phyloP scores from a whole-genome alignment of 2,888 invertebrate species.

The Drosophila mercatorum region DNA sequence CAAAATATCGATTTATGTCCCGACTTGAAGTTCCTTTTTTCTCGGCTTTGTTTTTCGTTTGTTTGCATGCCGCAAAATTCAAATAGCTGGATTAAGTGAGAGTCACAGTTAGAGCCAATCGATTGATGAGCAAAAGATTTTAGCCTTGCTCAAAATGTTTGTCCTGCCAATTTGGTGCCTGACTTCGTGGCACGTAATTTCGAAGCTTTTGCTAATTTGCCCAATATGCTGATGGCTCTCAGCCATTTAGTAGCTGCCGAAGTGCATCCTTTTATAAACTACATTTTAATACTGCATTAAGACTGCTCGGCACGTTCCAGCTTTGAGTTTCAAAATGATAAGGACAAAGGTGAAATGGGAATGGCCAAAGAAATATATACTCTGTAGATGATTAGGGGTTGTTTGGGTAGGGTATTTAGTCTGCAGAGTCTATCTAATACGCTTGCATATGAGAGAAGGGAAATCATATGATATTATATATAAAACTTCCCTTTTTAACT shows the following conservation, averaged over 20 bases:
- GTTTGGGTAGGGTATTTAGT: not conserved
- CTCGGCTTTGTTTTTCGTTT: constrained; percentile 30
- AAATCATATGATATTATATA: not conserved
- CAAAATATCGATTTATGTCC: constrained; percentile 68
- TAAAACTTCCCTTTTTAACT: not conserved
- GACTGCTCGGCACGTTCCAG: constrained; percentile 55
- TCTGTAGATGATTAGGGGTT: not conserved
- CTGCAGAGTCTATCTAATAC: no score
- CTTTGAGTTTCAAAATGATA: constrained; percentile 13
- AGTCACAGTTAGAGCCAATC: constrained; percentile 34
- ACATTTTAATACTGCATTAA: constrained; percentile 45
- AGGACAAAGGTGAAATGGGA: constrained; percentile 15
- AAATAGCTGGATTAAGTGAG: constrained; percentile 53
- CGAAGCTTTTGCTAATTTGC: constrained; percentile 52
- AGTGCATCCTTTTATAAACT: constrained; percentile 54
- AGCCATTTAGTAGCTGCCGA: constrained; percentile 49
- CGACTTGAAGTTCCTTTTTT: constrained; percentile 30
- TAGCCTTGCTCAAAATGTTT: constrained; percentile 2
- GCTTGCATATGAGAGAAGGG: no score
- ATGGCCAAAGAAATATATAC: not conserved
- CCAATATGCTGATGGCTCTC: constrained; percentile 60
- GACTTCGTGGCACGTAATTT: constrained; percentile 45
- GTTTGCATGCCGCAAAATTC: constrained; percentile 50
- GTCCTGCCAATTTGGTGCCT: constrained; percentile 3
- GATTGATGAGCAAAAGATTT: constrained; percentile 47